These are phyloP conservation scores for Dendrocopos noguchii DNA, from an alignment of 2,113 vertebrate species.

Conservation along the genomic window DNA sequence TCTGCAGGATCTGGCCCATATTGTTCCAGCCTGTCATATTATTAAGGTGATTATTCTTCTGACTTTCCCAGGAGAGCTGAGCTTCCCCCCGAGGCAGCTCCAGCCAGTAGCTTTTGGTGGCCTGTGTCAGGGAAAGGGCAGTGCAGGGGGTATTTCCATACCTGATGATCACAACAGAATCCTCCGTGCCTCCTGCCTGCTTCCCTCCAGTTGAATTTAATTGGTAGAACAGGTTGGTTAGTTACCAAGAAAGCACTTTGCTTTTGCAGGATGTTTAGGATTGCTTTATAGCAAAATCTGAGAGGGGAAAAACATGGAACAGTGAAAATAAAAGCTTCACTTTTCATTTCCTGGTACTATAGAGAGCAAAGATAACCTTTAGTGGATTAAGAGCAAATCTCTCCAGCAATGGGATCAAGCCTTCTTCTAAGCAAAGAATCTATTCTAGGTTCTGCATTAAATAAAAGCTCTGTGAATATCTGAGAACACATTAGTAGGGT, in stretches of 20 bases:
- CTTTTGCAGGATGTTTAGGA: constrained; percentile 36
- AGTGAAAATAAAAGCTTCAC: constrained; percentile 41
- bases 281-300: constrained; percentile 17
- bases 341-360: constrained; percentile 51
- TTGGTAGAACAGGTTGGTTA: constrained; percentile 44
- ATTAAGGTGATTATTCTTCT: constrained; percentile 36
- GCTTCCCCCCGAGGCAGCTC: constrained; percentile 22
- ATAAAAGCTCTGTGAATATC: constrained; percentile 57
- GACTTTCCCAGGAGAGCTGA: constrained; percentile 12
- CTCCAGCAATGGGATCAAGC: constrained; percentile 58
- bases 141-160: constrained; percentile 33
- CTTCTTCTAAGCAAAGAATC: constrained; percentile 34
- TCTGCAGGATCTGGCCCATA: constrained; percentile 15
- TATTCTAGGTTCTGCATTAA: constrained; percentile 45
- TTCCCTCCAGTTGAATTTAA: constrained; percentile 20
- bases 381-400: constrained; percentile 66
- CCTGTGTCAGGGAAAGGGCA: constrained; percentile 48
- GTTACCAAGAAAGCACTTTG: neutral
- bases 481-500: constrained; percentile 50
- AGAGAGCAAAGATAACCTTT: constrained; percentile 57
- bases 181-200: neutral
- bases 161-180: constrained; percentile 49
- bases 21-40: constrained; percentile 24
- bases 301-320: neutral
- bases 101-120: constrained; percentile 19